A percentile compares a stretch with the other conserved stretches of the same genome.
Evolutionary conservation across 2,888 invertebrate genomes (phyloP).

Genomic region (Mesoligia furuncula): DNA sequence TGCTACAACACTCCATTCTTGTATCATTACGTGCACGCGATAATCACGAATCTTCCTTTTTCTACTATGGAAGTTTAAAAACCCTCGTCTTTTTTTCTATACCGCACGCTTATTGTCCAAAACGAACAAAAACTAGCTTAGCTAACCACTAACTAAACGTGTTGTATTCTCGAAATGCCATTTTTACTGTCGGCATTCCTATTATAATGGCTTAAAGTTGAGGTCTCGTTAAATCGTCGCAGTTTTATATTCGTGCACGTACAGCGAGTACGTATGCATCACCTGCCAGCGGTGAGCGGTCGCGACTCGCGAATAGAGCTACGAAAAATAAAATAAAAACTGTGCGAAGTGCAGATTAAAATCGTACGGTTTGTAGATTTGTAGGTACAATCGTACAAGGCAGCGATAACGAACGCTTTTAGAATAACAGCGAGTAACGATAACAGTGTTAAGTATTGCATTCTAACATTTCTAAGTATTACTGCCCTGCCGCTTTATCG

Average conservation of each 20-base stretch:
- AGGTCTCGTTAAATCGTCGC: slow-evolving; percentile 66
- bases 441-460: slow-evolving; percentile 26
- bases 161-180: slow-evolving; percentile 46
- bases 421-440: slow-evolving; percentile 42
- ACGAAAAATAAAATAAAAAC: slow-evolving; percentile 62
- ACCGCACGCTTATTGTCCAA: slow-evolving; percentile 21
- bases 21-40: slow-evolving; percentile 29
- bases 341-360: slow-evolving; percentile 62
- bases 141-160: slow-evolving; percentile 49
- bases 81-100: slow-evolving; percentile 15
- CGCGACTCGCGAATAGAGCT: slow-evolving; percentile 48
- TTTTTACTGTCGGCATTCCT: slow-evolving; percentile 55
- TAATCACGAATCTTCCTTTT: slow-evolving; percentile 17
- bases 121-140: slow-evolving; percentile 34
- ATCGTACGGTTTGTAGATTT: slow-evolving; percentile 54
- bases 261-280: slow-evolving; percentile 50
- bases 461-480: slow-evolving; percentile 24
- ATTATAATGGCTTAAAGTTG: slow-evolving; percentile 54
- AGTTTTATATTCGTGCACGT: slow-evolving; percentile 61
- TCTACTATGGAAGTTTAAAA: slow-evolving; percentile 16
- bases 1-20: slow-evolving; percentile 33
- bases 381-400: slow-evolving; percentile 35
- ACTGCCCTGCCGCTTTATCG: slow-evolving; percentile 14
- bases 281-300: slow-evolving; percentile 65
- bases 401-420: slow-evolving; percentile 55